phyloP scores from a whole-genome alignment of 2,888 invertebrate species.

The Perdita meconis region DNA sequence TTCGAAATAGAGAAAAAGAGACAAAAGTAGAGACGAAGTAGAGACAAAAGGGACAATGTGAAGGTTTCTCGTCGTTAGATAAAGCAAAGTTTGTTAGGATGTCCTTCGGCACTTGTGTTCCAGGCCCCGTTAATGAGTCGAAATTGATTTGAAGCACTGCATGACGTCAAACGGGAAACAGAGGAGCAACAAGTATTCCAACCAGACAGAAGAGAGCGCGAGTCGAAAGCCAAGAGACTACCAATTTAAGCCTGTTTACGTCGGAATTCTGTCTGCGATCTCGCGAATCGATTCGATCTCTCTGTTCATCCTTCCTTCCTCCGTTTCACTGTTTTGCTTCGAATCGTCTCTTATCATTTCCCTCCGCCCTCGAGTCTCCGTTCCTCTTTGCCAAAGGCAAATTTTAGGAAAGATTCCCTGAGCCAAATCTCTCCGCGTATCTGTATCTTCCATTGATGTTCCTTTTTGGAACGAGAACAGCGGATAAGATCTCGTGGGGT shows the following conservation, averaged over 20 bases:
- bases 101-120: conserved; percentile 65
- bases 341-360: conserved; percentile 41
- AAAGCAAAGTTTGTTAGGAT: conserved; percentile 64
- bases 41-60: conserved; percentile 51
- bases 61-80: too few species aligned
- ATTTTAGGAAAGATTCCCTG: conserved; percentile 13
- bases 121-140: conserved; percentile 67
- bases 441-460: background rate
- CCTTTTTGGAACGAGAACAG: background rate
- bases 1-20: conserved; percentile 21
- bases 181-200: conserved; percentile 69
- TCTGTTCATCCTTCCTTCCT: conserved; percentile 20
- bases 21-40: conserved; percentile 8
- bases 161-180: conserved; percentile 61
- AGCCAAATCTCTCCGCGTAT: background rate
- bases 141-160: conserved; percentile 71
- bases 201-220: conserved; percentile 49
- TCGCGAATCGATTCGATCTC: conserved; percentile 67
- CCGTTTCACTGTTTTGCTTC: conserved; percentile 8
- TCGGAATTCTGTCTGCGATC: conserved; percentile 72
- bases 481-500: background rate
- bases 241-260: conserved; percentile 75
- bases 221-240: conserved; percentile 68
- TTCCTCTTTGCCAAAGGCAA: background rate
- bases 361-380: background rate